These are phyloP conservation scores for Diabrotica virgifera DNA, from an alignment of 1,140 invertebrate genomes.

Conservation along the genomic window DNA sequence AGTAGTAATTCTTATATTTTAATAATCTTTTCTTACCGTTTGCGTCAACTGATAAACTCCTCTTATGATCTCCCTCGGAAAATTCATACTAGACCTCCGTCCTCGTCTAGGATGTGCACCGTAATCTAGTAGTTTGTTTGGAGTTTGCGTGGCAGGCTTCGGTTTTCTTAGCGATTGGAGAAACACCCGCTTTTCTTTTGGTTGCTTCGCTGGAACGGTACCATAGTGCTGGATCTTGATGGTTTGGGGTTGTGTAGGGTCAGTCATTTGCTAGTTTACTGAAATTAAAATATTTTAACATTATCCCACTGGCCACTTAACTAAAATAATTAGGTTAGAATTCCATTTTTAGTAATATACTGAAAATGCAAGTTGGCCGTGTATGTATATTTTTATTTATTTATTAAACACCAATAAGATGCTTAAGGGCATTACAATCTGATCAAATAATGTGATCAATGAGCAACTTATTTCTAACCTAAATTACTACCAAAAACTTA, in stretches of 20 bases:
- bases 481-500: too few species aligned
- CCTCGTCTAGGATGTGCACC: neutral
- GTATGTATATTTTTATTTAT: too few species aligned
- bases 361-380: too few species aligned
- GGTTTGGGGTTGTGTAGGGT: neutral
- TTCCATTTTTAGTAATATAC: too few species aligned
- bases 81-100: neutral
- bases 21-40: neutral
- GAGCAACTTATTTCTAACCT: too few species aligned
- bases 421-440: too few species aligned
- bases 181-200: neutral
- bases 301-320: too few species aligned
- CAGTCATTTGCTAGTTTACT: neutral
- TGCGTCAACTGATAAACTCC: constrained; percentile 5
- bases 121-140: neutral
- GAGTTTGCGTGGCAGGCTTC: neutral
- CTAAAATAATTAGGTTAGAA: too few species aligned
- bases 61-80: neutral
- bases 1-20: too few species aligned
- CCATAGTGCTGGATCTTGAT: neutral
- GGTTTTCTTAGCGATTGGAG: neutral
- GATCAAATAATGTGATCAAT: too few species aligned
- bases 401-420: too few species aligned
- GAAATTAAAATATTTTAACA: too few species aligned
- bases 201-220: neutral